phyloP scores from a whole-genome alignment of 2,888 invertebrate genomes.

The Erannis defoliaria region DNA sequence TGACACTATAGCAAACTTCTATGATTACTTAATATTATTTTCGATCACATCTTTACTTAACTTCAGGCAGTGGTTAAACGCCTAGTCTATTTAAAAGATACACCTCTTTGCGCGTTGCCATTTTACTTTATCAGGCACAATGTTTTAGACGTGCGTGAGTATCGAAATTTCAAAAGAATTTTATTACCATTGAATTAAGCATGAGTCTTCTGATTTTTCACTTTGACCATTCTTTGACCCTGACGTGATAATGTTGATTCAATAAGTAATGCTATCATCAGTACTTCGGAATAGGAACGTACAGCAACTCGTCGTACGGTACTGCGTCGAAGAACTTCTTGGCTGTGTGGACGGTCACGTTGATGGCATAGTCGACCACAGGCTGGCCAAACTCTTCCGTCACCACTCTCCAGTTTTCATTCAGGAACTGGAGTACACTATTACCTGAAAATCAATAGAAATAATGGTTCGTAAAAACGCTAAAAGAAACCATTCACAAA shows the following conservation, averaged over 20 bases:
- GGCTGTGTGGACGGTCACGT: conserved; percentile 76
- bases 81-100: neutral
- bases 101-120: neutral
- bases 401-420: conserved; percentile 81
- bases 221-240: neutral
- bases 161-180: neutral
- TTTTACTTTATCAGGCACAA: neutral
- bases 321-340: conserved; percentile 79
- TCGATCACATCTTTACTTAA: too few species aligned
- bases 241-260: neutral
- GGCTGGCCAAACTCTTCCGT: conserved; percentile 82
- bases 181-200: neutral
- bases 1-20: neutral
- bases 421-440: conserved; percentile 76
- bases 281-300: conserved; percentile 80
- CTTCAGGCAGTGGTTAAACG: neutral
- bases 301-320: conserved; percentile 75
- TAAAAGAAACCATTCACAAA: too few species aligned
- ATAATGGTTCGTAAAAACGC: neutral
- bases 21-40: neutral
- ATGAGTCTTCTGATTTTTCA: neutral
- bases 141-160: too few species aligned
- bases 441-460: conserved; percentile 70
- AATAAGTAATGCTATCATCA: conserved; percentile 44
- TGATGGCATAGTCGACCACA: conserved; percentile 79